Evolutionary conservation across 2,888 invertebrate species (phyloP), one percentile per base, ranked within the genome.

Genomic region (Cinara cedri): DNA sequence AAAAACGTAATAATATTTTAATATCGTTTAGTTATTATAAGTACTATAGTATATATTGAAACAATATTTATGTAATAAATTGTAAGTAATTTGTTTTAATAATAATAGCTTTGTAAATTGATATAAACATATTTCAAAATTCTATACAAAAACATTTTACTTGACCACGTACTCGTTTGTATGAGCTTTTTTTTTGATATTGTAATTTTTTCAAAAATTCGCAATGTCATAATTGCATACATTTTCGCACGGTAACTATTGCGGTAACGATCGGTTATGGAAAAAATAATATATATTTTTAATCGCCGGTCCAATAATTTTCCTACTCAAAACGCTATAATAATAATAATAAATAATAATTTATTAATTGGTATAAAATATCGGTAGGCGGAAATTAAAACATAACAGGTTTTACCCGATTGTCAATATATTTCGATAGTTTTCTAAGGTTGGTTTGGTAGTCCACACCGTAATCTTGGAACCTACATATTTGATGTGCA

Each of bases 391-490:
- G 14, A 14, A 66, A 13, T 66, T 19, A 46, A 51, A 16, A n/a
- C 19, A 26, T 55, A 54, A 14, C 42, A 16, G 11, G 1, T 19
- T n/a, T 26, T 68, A 78, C 76, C 76, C 76, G 10, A 78, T 78
- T 49, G 57, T n/a, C 1, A 3, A 13, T 19, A 78, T 78, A 21
- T 21, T 60, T 26, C 68, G 60, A 26, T 78, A 78, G 60, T 78
- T 78, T 6, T 68, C 60, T 11, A 68, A 21, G 0, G 76, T 78
- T 1, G 24, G 57, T 78, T 68, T 34, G 16, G 49, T 68, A 3
- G 76, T 78, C 76, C 76, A 78, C 0, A 78, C 46, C 6, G 76
- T 78, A 16, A 78, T 78, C 26, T 78, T 78, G 1, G 76, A 78
- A 46, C 21, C 21, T 9, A 57, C 19, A 0, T 49, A n/a, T 60